phyloP scores from a whole-genome alignment of 2,113 vertebrate genomes.

The Platysternon megacephalum region DNA sequence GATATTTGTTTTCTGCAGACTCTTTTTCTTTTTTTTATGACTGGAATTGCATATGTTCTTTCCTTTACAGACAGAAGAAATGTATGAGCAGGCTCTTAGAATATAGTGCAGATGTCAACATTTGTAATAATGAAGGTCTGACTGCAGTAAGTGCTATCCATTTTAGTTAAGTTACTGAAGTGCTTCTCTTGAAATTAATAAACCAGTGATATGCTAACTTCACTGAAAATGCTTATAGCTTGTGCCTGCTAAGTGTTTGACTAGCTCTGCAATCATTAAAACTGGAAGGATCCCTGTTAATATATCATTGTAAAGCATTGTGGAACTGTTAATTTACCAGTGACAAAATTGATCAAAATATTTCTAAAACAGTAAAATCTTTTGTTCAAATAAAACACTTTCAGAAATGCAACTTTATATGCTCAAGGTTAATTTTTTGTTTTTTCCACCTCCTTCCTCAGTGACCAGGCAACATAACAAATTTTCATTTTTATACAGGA shows the following conservation, averaged over 20 bases:
- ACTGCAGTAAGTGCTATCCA: constrained; percentile 90
- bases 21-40: not conserved
- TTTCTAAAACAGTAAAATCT: not conserved
- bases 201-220: not conserved
- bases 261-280: not conserved
- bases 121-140: constrained; percentile 98
- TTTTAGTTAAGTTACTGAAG: constrained; percentile 9
- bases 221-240: not conserved
- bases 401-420: not conserved
- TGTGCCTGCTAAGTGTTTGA: not conserved
- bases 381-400: not conserved
- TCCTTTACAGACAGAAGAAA: constrained; percentile 92
- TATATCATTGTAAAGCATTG: not conserved
- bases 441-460: not conserved
- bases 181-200: not conserved
- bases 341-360: not conserved
- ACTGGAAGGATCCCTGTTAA: not conserved
- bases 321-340: not conserved
- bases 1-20: not conserved
- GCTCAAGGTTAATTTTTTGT: not conserved
- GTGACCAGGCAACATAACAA: not conserved
- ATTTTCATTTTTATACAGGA: not conserved
- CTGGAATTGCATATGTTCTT: constrained; percentile 41
- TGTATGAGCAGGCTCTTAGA: constrained; percentile 97
- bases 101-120: constrained; percentile 97